A percentile compares a stretch with the other conserved stretches of the same genome.
phyloP scores from a whole-genome alignment of 1,140 invertebrate species.

The Drosophila tristis region DNA sequence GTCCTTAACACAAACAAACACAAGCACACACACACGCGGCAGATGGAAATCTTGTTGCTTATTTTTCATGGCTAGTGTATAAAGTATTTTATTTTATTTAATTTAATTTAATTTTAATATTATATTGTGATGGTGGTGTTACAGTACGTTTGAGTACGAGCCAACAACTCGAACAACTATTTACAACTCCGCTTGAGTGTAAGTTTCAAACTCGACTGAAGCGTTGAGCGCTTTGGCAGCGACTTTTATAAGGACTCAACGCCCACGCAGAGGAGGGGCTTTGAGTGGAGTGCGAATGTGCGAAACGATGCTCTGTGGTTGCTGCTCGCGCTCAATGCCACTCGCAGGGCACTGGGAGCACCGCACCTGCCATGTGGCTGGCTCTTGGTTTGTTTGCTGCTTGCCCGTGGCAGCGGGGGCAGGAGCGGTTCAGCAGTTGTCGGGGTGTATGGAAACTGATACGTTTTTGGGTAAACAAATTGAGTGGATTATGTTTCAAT shows the following conservation, averaged over 20 bases:
- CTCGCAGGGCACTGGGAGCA: no score
- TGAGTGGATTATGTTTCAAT: constrained; percentile 1
- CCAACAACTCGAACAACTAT: constrained; percentile 83
- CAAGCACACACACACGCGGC: constrained; percentile 9
- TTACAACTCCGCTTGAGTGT: constrained; percentile 83
- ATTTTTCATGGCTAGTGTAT: constrained; percentile 13
- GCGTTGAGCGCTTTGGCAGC: constrained; percentile 62
- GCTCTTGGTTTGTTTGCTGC: no score
- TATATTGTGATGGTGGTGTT: constrained; percentile 33
- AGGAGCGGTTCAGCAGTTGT: constrained; percentile 6
- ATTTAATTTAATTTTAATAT: constrained; percentile 14
- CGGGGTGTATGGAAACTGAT: constrained; percentile 6
- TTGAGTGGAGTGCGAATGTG: constrained; percentile 17
- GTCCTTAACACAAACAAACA: no score
- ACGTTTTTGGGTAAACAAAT: background rate
- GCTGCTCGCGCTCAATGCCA: no score
- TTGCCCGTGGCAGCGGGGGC: background rate
- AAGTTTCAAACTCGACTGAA: constrained; percentile 84
- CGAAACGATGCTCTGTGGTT: background rate
- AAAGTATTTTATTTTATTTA: constrained; percentile 14
- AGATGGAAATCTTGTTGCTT: constrained; percentile 25
- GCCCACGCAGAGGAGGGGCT: constrained; percentile 33
- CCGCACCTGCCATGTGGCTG: no score
- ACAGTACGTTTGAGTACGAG: constrained; percentile 84
- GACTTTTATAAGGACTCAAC: constrained; percentile 63